phyloP scores from a whole-genome alignment of 2,113 vertebrate species.

The Tor tambroides region DNA sequence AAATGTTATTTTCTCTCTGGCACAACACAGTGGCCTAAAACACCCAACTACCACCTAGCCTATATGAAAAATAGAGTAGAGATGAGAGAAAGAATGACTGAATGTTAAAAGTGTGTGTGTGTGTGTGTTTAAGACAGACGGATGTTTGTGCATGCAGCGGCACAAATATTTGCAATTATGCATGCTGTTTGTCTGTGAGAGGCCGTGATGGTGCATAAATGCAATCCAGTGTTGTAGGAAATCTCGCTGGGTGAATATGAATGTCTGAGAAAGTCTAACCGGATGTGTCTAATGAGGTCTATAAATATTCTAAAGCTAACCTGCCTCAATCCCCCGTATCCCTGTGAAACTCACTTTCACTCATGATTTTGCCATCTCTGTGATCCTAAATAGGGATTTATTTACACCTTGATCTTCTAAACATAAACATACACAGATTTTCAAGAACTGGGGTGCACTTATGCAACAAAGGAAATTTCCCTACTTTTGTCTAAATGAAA shows the following conservation, averaged over 20 bases:
- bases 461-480: no score
- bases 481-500: no score
- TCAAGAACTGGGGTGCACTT: no score
- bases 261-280: neutral
- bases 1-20: conserved; percentile 22
- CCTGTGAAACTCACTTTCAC: neutral
- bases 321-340: no score
- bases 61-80: neutral
- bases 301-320: neutral
- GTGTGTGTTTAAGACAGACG: neutral
- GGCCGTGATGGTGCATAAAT: neutral
- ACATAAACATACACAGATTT: neutral
- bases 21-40: conserved; percentile 10
- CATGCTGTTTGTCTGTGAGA: neutral
- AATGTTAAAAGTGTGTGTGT: neutral
- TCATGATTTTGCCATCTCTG: neutral
- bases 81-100: neutral
- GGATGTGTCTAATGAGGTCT: neutral
- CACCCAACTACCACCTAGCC: conserved; percentile 12
- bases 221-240: neutral
- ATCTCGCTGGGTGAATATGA: conserved; percentile 6
- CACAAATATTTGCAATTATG: neutral
- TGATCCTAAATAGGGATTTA: no score
- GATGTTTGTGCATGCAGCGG: neutral
- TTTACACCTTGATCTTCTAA: neutral